These are phyloP conservation scores for Pyrgilauda ruficollis DNA, from an alignment of 2,113 vertebrate genomes.

Conservation along the genomic window DNA sequence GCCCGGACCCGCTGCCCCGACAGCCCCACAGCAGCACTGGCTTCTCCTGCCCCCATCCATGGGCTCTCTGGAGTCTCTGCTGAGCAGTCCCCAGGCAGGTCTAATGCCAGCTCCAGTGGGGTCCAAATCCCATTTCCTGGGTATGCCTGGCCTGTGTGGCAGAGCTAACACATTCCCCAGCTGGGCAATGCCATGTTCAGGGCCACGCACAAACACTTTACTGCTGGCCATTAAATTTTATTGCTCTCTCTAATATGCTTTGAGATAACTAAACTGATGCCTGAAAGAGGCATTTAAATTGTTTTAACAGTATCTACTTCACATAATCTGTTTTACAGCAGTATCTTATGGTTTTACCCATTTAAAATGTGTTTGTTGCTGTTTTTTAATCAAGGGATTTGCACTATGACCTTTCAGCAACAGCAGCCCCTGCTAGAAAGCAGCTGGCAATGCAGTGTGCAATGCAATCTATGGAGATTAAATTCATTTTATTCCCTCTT, in stretches of 20 bases:
- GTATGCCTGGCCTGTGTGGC: rapidly evolving
- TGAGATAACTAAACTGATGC: slow-evolving; percentile 57
- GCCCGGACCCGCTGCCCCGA: neutral
- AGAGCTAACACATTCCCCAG: neutral
- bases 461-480: neutral
- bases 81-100: neutral
- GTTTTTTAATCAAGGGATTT: slow-evolving; percentile 40
- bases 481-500: neutral
- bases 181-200: neutral
- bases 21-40: neutral
- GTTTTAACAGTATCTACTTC: slow-evolving; percentile 56
- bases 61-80: neutral
- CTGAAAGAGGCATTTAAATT: slow-evolving; percentile 58
- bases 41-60: rapidly evolving
- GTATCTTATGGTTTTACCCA: slow-evolving; percentile 26
- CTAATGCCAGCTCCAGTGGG: neutral
- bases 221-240: slow-evolving; percentile 52
- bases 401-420: slow-evolving; percentile 29
- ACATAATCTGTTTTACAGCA: slow-evolving; percentile 56
- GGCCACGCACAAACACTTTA: slow-evolving; percentile 42
- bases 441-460: neutral
- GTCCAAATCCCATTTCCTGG: neutral
- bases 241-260: slow-evolving; percentile 59
- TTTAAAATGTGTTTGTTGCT: slow-evolving; percentile 44
- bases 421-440: neutral